Base-by-base conservation (phyloP, 2,797 vertebrate genomes). In the Syndactyla subalaris region DNA sequence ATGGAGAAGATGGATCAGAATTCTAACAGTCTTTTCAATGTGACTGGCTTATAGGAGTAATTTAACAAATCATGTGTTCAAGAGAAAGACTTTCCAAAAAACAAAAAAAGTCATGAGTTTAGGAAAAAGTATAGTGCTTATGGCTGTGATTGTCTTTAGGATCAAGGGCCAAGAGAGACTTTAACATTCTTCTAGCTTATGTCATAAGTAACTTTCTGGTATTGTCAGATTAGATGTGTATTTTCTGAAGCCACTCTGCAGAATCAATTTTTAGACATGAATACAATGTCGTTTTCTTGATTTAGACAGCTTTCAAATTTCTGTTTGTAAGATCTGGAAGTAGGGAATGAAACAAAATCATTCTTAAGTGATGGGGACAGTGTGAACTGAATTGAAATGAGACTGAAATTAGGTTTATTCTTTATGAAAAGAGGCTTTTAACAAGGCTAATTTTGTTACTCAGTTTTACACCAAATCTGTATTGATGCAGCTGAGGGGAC, bases 171-270 rank as follows among this genome's bases (percentile, higher is more conserved):
- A 65, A n/a, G 43, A 66, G 34, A 63, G 5, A 52, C 41, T 82
- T 83, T 12, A 7, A 71, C 54, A 14, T 82, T 68, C 38, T 41
- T 89, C 20, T 74, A 51, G 10, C 4, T 85, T 83, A 27, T 1
- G 10, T 72, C 30, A 32, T 54, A 36, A 78, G 41, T 66, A 81
- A 55, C 55, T 78, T 91, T 75, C 20, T 89, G 66, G 39, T 87
- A 48, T 41, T 70, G 54, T 70, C 58, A 51, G 21, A 38, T 63
- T 23, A 71, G 46, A 76, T 76, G 38, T 41, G 2, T 55, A 10
- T 85, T 95, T 96, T 93, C 66, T 70, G 73, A 88, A 58, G 13
- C 57, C 32, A 23, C 34, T 52, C 45, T 78, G 46, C 18, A 89
- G 54, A 77, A 79, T 63, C 63, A 38, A 8, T 52, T 74, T 70